A percentile compares a stretch with the other conserved stretches of the same genome.
phyloP scores from a whole-genome alignment of 1,140 invertebrate genomes.

The Neodiprion lecontei region DNA sequence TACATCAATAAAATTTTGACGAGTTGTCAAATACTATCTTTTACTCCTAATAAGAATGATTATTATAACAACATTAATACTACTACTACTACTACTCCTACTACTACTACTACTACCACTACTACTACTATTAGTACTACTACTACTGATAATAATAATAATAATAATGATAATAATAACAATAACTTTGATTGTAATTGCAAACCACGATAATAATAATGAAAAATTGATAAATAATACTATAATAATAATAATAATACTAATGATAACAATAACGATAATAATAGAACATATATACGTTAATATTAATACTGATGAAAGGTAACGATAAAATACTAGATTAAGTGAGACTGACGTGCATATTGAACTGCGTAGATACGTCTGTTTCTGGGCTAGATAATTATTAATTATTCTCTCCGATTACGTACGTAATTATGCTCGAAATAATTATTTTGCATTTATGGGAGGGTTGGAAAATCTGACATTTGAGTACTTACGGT shows the following conservation, averaged over 20 bases:
- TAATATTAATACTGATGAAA: background rate
- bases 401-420: too few species aligned
- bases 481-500: too few species aligned
- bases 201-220: background rate
- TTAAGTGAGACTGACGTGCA: background rate
- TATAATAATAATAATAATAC: background rate
- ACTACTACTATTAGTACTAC: too few species aligned
- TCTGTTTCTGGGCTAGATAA: too few species aligned
- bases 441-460: too few species aligned
- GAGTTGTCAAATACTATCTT: background rate
- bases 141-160: background rate
- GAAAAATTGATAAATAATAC: background rate
- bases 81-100: too few species aligned
- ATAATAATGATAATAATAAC: background rate
- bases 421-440: too few species aligned
- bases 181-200: background rate
- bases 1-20: background rate
- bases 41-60: background rate
- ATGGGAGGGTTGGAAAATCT: too few species aligned
- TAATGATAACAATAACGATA: background rate
- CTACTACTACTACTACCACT: too few species aligned
- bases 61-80: too few species aligned
- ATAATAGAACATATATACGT: background rate
- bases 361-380: background rate
- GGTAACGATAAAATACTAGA: background rate